Conservation (phyloP, 1,140 invertebrate genomes). For the Philotrypesis tridentata region DNA sequence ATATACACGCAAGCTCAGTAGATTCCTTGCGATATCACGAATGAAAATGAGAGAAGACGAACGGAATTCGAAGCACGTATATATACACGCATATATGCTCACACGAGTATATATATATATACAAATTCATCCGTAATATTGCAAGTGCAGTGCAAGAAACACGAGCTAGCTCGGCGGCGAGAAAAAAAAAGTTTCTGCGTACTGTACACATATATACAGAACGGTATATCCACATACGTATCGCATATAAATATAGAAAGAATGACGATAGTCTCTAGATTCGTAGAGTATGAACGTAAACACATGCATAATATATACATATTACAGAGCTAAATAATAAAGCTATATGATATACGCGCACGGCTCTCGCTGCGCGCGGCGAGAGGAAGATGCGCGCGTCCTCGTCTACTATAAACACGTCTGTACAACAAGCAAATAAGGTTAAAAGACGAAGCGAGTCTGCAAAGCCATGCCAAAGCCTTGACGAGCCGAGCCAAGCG, state of each 20-base stretch:
- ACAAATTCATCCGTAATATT: not conserved
- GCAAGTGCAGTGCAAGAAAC: not conserved
- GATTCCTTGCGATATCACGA: not conserved
- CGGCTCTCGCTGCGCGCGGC: not conserved
- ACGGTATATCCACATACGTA: not conserved
- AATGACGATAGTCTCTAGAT: conserved; percentile 2
- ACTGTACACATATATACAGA: not conserved
- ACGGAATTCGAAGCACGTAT: not conserved
- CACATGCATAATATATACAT: not conserved
- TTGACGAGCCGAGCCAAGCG: not conserved
- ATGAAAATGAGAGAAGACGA: not conserved
- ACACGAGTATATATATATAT: too few relatives aligned
- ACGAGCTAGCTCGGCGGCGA: not conserved
- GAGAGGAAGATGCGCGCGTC: not conserved
- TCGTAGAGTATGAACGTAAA: not conserved
- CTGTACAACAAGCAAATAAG: not conserved
- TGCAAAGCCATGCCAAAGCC: conserved; percentile 36
- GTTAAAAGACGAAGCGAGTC: not conserved
- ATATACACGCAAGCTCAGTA: not conserved
- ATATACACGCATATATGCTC: too few relatives aligned
- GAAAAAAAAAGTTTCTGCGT: not conserved
- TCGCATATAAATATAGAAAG: conserved; percentile 2
- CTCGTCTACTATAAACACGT: not conserved
- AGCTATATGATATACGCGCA: not conserved
- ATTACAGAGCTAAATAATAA: conserved; percentile 4